Percentiles rank a stretch among this genome's conserved stretches.
These are phyloP conservation scores for Cryptoprocta ferox DNA, from an alignment of 2,797 vertebrate genomes.

Conservation along the genomic window DNA sequence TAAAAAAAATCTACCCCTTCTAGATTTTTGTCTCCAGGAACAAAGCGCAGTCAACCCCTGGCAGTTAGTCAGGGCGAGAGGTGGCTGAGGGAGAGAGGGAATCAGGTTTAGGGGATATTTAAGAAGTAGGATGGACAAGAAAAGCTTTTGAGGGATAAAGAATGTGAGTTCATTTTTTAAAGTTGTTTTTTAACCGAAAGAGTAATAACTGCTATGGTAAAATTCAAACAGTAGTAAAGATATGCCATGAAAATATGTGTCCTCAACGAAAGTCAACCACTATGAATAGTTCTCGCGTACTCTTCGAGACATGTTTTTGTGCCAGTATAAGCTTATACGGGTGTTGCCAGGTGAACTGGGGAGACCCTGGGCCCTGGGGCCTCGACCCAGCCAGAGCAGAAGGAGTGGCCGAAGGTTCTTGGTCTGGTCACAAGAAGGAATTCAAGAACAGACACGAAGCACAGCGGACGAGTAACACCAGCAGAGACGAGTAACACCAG, in stretches of 20 bases:
- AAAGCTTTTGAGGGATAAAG: slow-evolving; percentile 7
- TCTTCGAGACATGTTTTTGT: background rate
- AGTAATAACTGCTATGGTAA: background rate
- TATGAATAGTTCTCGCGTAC: background rate
- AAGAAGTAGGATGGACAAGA: background rate
- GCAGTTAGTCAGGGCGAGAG: background rate
- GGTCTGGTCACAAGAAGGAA: background rate
- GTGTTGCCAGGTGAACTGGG: background rate
- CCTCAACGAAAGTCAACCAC: background rate
- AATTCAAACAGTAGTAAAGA: background rate
- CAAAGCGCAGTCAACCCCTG: background rate
- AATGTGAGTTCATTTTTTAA: background rate
- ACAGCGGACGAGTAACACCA: background rate
- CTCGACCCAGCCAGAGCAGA: background rate
- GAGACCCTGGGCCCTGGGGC: background rate
- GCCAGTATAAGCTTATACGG: background rate
- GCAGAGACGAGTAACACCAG: background rate
- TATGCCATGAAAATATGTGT: background rate
- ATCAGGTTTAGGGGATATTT: background rate
- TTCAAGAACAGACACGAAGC: background rate
- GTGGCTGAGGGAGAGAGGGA: background rate
- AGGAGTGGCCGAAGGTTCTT: background rate
- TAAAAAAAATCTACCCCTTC: background rate
- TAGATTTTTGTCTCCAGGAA: background rate
- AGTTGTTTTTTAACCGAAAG: background rate